Percentiles rank a stretch among this genome's conserved stretches.
Conservation (phyloP, 2,113 vertebrate genomes). For the Cyrtonyx montezumae region DNA sequence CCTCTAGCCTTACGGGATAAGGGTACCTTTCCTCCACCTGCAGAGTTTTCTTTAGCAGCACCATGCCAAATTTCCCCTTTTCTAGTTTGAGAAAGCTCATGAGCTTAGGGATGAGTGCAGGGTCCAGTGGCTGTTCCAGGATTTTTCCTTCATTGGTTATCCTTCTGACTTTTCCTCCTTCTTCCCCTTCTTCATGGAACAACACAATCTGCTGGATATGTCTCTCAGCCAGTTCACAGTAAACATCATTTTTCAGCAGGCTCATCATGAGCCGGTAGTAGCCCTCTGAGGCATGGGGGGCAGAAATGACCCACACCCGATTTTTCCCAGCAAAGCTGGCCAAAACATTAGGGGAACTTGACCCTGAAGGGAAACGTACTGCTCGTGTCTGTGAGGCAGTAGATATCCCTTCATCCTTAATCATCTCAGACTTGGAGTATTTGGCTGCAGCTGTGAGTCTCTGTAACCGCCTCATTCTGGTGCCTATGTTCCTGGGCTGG, state of each 20-base stretch:
- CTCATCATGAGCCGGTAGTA: constrained; percentile 99
- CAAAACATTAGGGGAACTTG: constrained; percentile 90
- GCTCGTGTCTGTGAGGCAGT: constrained; percentile 74
- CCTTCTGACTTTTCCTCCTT: constrained; percentile 89
- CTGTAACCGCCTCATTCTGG: constrained; percentile 45
- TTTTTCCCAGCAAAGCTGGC: constrained; percentile 95
- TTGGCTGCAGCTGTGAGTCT: constrained; percentile 63
- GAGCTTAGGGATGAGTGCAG: constrained; percentile 88
- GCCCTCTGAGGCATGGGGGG: constrained; percentile 92
- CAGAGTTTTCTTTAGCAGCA: constrained; percentile 94
- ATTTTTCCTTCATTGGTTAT: constrained; percentile 92
- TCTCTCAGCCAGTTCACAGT: constrained; percentile 94
- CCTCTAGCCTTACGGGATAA: constrained; percentile 95
- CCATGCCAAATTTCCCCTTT: constrained; percentile 97
- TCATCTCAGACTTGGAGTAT: constrained; percentile 68
- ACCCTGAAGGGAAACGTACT: constrained; percentile 83
- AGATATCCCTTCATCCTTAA: constrained; percentile 82
- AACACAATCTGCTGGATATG: constrained; percentile 95
- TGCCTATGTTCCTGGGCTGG: neutral
- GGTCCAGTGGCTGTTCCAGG: constrained; percentile 90
- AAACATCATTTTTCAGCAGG: constrained; percentile 92
- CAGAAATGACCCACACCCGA: constrained; percentile 92
- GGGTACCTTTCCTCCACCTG: constrained; percentile 97
- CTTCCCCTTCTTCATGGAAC: constrained; percentile 93
- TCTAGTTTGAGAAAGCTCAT: constrained; percentile 95